Percentiles rank a stretch among this genome's conserved stretches.
These are phyloP conservation scores for Trialeurodes vaporariorum DNA, from an alignment of 1,140 invertebrate genomes.

Conservation along the genomic window DNA sequence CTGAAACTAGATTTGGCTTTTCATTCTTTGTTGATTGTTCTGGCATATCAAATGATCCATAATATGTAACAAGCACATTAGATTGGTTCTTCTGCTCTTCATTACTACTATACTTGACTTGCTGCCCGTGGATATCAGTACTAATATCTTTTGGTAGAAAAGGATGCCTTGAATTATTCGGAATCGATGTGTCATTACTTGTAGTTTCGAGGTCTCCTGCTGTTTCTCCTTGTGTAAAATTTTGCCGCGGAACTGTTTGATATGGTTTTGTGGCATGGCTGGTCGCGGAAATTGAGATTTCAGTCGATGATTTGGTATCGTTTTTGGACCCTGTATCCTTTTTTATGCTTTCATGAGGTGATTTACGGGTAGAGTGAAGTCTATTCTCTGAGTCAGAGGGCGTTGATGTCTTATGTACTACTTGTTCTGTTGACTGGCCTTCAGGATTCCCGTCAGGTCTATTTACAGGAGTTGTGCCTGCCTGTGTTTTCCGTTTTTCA, in stretches of 20 bases:
- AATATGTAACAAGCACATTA: background rate
- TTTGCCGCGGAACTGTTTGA: background rate
- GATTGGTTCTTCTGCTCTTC: background rate
- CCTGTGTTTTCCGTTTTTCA: background rate
- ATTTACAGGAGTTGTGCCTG: background rate
- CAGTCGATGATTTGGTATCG: background rate
- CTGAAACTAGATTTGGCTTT: background rate
- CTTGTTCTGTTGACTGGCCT: background rate
- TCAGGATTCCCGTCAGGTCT: background rate
- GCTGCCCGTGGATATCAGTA: background rate
- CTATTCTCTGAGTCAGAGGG: background rate
- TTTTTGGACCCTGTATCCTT: background rate
- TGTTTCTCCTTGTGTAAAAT: background rate
- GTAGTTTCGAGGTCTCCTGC: background rate
- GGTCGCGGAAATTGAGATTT: background rate
- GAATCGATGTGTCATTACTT: background rate
- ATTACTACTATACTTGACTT: background rate
- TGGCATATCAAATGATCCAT: background rate
- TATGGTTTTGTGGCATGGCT: background rate
- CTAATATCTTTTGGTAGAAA: constrained; percentile 13
- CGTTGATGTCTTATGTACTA: background rate
- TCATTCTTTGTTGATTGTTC: background rate
- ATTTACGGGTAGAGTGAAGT: background rate
- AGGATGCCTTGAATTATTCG: constrained; percentile 15
- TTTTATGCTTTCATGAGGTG: background rate